These are phyloP conservation scores for Axea sp. DNA, from an alignment of 2,888 invertebrate genomes.

Conservation along the genomic window DNA sequence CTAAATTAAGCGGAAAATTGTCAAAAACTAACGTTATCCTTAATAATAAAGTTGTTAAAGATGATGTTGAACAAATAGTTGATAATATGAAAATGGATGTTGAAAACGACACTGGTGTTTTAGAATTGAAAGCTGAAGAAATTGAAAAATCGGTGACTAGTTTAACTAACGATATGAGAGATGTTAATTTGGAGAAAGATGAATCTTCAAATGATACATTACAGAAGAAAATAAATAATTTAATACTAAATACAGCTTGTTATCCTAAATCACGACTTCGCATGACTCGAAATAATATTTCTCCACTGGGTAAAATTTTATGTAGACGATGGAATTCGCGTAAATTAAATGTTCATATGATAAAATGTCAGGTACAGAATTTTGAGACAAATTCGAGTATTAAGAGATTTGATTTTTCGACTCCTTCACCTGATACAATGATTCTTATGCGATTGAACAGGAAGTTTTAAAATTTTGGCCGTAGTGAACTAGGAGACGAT, in stretches of 20 bases:
- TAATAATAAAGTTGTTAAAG: not conserved
- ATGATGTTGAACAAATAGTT: not conserved
- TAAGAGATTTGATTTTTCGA: slow-evolving; percentile 81
- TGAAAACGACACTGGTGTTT: slow-evolving; percentile 13
- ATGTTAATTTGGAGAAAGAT: slow-evolving; percentile 10
- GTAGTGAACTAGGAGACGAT: too few species aligned
- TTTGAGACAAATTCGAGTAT: slow-evolving; percentile 59
- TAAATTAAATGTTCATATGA: slow-evolving; percentile 60
- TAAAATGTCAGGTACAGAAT: slow-evolving; percentile 6
- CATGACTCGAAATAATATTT: slow-evolving; percentile 70
- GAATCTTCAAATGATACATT: not conserved
- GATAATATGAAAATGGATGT: slow-evolving; percentile 1
- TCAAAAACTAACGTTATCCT: slow-evolving; percentile 7
- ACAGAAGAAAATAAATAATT: not conserved
- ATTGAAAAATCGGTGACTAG: slow-evolving; percentile 66
- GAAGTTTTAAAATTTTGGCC: slow-evolving; percentile 48
- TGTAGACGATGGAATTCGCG: slow-evolving; percentile 77
- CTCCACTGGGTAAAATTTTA: slow-evolving; percentile 81
- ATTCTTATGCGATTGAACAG: slow-evolving; percentile 78
- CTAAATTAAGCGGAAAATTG: slow-evolving; percentile 28
- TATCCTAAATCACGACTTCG: not conserved
- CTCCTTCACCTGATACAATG: slow-evolving; percentile 83
- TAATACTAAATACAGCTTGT: not conserved
- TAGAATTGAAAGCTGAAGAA: slow-evolving; percentile 19
- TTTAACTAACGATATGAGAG: slow-evolving; percentile 76